A percentile compares a stretch with the other conserved stretches of the same genome.
Evolutionary conservation across 2,888 invertebrate species (phyloP).

Genomic region (Ypsolopha scabrella): DNA sequence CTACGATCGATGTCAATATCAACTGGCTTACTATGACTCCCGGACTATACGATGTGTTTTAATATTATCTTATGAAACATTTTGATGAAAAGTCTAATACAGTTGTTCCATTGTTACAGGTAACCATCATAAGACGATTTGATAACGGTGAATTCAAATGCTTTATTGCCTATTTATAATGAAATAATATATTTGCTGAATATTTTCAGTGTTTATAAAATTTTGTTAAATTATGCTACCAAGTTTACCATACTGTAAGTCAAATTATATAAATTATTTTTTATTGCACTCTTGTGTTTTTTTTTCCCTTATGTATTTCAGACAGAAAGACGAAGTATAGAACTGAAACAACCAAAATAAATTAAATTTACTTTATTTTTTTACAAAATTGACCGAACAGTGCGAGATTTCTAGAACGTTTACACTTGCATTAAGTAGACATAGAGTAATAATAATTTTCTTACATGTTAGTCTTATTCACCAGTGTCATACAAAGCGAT

Average conservation of each 20-base stretch:
- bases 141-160: conserved; percentile 42
- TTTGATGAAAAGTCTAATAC: background rate
- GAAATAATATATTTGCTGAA: conserved; percentile 56
- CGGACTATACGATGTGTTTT: too few relatives aligned
- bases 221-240: conserved; percentile 65
- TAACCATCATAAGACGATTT: conserved; percentile 26
- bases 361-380: conserved; percentile 67
- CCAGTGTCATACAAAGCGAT: conserved; percentile 61
- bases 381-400: conserved; percentile 72
- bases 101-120: conserved; percentile 28
- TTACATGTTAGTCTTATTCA: conserved; percentile 68
- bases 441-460: conserved; percentile 65
- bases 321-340: too few relatives aligned
- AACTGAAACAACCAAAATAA: conserved; percentile 15
- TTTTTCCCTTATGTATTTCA: too few relatives aligned
- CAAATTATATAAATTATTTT: conserved; percentile 67
- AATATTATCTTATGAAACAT: too few relatives aligned
- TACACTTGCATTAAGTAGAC: conserved; percentile 71
- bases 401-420: conserved; percentile 71
- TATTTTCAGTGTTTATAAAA: conserved; percentile 66
- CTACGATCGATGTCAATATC: too few relatives aligned
- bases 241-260: conserved; percentile 65
- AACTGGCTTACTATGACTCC: too few relatives aligned
- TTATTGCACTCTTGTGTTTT: conserved; percentile 52
- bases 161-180: conserved; percentile 63